Evolutionary conservation across 2,113 vertebrate species (phyloP).

Genomic region (Terrapene triunguis): DNA sequence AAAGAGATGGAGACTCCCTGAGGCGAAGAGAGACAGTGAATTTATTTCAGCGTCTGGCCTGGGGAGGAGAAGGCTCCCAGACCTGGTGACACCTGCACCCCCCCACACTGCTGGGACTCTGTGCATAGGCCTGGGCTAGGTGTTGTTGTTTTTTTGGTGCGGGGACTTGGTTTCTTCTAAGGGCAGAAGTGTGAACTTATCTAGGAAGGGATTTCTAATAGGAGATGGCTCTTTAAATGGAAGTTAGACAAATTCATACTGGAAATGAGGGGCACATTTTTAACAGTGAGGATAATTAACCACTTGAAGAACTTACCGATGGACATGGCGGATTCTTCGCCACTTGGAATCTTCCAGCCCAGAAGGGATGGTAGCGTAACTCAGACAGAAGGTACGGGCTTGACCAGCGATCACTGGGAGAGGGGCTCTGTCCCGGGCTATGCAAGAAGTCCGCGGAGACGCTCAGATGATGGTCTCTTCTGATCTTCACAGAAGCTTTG

Average conservation of each 20-base stretch:
- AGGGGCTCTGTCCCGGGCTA: neutral
- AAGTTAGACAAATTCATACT: no score
- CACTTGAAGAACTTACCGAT: no score
- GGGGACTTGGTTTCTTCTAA: neutral
- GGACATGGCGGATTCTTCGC: neutral
- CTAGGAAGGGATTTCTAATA: neutral
- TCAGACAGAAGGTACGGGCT: neutral
- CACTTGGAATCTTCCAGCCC: neutral
- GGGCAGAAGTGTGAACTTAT: neutral
- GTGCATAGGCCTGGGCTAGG: neutral
- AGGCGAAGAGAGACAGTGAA: neutral
- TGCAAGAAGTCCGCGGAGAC: neutral
- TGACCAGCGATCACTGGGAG: neutral
- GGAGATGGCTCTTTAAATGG: neutral
- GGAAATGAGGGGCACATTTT: neutral
- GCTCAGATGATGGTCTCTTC: neutral
- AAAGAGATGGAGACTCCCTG: neutral
- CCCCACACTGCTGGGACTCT: neutral
- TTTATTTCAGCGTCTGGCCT: neutral
- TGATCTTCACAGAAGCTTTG: neutral
- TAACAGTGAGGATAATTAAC: neutral
- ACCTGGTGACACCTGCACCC: neutral
- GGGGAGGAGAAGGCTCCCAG: neutral
- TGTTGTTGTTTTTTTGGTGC: neutral
- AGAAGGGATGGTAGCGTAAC: neutral